Evolutionary conservation across 2,888 invertebrate genomes (phyloP), one percentile per base, ranked within the genome.

Genomic region (Volucella inanis): DNA sequence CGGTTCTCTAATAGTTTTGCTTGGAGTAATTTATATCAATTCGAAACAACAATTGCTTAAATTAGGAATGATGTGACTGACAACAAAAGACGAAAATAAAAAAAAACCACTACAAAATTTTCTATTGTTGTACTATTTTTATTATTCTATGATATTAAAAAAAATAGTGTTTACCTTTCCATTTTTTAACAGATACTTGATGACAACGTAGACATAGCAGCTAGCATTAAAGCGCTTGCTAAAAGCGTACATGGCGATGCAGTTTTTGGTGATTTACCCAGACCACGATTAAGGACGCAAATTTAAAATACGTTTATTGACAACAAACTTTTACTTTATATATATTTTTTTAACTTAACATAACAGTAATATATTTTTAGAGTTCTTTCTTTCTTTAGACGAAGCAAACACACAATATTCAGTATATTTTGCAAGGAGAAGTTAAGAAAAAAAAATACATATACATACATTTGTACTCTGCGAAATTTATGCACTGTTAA

Each of bases 171-270:
- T 43, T 50, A 52, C 67, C 84, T 71, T 47, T 49, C 31, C 31
- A 31, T 67, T 62, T 75, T 78, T n/a, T 83, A n/a, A 89, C 91
- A 87, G 92, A 93, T 89, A 45, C 84, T 91, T 91, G 94, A 94
- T 89, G 94, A 95, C 89, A 94, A 95, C 41, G 94, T 95, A 85
- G 96, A 97, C 91, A 98, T 98, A 90, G 97, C 97, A 87, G 97
- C 97, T 54, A 97, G 96, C 91, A 98, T 98, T 91, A 96, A 97
- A 92, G 97, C 97, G n/a, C 93, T 98, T 89, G 97, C 98, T 18
- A 96, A 96, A 89, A 98, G 97, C 88, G 96, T 98, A 83, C 97
- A 97, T 92, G 97, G 96, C 83, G 97, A 97, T 92, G 93, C 95
- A 31, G 95, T 97, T 88, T 98, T 97, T 93, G 96, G 96, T 18